phyloP scores from a whole-genome alignment of 2,113 vertebrate genomes.

The Ctenodactylus gundi region DNA sequence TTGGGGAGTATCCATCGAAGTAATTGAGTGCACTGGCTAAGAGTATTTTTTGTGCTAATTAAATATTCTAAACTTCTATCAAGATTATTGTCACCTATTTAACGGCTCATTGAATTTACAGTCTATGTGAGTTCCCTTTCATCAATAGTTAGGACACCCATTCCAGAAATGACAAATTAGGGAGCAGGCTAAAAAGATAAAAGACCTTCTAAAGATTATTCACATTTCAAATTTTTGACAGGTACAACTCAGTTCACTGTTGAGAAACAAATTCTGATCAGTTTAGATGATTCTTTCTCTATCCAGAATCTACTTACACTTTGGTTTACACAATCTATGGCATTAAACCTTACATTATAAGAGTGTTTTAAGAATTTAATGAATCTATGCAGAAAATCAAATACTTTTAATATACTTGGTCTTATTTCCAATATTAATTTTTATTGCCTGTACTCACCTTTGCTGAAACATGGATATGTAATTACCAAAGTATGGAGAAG shows the following conservation, averaged over 20 bases:
- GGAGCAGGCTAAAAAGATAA: slow-evolving; percentile 79
- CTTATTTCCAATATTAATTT: neutral
- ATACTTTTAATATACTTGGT: neutral
- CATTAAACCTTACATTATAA: neutral
- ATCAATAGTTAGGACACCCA: slow-evolving; percentile 82
- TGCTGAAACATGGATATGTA: neutral
- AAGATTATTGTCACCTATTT: slow-evolving; percentile 90
- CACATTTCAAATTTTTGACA: slow-evolving; percentile 57
- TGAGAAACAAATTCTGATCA: slow-evolving; percentile 39
- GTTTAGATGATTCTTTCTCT: slow-evolving; percentile 9
- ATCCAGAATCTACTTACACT: neutral
- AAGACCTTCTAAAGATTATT: slow-evolving; percentile 72
- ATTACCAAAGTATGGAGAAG: neutral
- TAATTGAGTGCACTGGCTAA: slow-evolving; percentile 82
- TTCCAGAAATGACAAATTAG: slow-evolving; percentile 83
- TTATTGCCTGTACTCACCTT: neutral
- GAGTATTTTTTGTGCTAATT: slow-evolving; percentile 88
- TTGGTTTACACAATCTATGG: neutral
- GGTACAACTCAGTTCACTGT: neutral
- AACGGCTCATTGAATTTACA: slow-evolving; percentile 89
- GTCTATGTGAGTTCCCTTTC: slow-evolving; percentile 82
- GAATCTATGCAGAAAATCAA: neutral
- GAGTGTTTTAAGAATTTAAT: neutral
- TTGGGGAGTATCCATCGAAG: slow-evolving; percentile 84
- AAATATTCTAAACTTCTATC: slow-evolving; percentile 89